Base-by-base conservation (phyloP, 2,113 vertebrate genomes). In the Pituophis catenifer region DNA sequence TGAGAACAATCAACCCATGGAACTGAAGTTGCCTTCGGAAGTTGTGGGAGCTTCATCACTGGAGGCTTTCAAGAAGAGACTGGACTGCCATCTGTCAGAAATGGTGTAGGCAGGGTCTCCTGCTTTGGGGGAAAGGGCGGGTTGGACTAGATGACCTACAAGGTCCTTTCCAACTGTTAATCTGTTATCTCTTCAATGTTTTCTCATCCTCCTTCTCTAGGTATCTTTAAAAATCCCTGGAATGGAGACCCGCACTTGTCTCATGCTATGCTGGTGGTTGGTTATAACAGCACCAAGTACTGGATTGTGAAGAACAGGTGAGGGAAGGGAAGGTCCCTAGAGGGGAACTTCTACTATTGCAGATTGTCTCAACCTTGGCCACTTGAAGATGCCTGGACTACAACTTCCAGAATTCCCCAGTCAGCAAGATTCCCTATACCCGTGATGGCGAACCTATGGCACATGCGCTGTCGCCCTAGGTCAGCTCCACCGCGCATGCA, bases 181-280 rank as follows among this genome's bases (percentile, higher is more conserved):
- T 58, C 57, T 58, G 2, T 23, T 58, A 58, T 58, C 57, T 58
- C 6, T 58, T 58, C 21, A 59, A 57, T 57, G 57, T 59, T 65
- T 75, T 19, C 12, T n/a, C 15, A 1, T 33, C n/a, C n/a, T 75
- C n/a, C n/a, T 33, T 33, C 65, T 33, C n/a, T 33, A 75, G 65
- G 65, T 7, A 3, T 75, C 5, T 75, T 33, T 33, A 33, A 75
- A 75, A 75, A 33, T 3, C 13, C 65, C n/a, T 75, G 65, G 65
- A 6, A 0, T 33, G 65, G 65, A 75, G n/a, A 75, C 15, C 13
- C n/a, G 0, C 0, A 19, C 6, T 1, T 75, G 11, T 3, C 2
- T 33, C 65, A 75, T 17, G 65, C 65, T 33, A 13, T 75, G 65
- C 6, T 75, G n/a, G 13, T 75, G 13, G 65, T 75, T 8, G 65